phyloP scores from a whole-genome alignment of 1,140 invertebrate species.

The Lordiphosa mommai region DNA sequence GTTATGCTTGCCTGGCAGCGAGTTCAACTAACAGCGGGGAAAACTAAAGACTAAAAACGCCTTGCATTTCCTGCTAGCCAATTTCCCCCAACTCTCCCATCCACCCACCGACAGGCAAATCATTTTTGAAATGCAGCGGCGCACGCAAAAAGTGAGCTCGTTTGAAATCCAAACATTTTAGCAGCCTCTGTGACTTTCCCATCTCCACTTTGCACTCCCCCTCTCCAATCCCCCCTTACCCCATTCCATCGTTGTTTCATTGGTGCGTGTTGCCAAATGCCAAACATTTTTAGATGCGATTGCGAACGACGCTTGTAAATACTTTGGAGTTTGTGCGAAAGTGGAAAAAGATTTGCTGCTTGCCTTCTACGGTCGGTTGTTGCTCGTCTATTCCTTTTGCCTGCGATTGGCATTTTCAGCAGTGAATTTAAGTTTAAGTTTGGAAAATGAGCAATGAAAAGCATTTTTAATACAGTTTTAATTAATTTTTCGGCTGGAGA shows the following conservation, averaged over 20 bases:
- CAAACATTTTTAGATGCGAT: constrained; percentile 75
- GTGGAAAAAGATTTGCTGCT: constrained; percentile 67
- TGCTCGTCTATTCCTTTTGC: constrained; percentile 7
- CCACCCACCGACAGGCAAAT: constrained; percentile 49
- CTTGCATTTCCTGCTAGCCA: constrained; percentile 56
- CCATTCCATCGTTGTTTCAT: constrained; percentile 47
- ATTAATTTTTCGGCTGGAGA: constrained; percentile 58
- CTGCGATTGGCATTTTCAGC: constrained; percentile 40
- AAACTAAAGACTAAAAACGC: constrained; percentile 33
- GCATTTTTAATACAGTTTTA: constrained; percentile 69
- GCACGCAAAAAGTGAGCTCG: constrained; percentile 72
- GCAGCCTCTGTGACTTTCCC: constrained; percentile 12
- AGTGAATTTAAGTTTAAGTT: constrained; percentile 3
- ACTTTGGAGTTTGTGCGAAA: constrained; percentile 64
- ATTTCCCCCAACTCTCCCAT: not conserved
- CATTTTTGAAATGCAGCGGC: constrained; percentile 68
- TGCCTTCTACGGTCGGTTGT: constrained; percentile 1
- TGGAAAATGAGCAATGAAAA: constrained; percentile 16
- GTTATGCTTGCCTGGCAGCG: constrained; percentile 45
- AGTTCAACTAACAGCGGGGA: constrained; percentile 53
- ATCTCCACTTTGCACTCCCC: not conserved
- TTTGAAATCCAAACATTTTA: constrained; percentile 72
- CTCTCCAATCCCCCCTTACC: not conserved
- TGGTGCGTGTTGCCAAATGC: constrained; percentile 75
- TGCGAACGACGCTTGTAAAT: constrained; percentile 73